Evolutionary conservation across 2,797 vertebrate genomes (phyloP).

Genomic region (Bradypodion pumilum): DNA sequence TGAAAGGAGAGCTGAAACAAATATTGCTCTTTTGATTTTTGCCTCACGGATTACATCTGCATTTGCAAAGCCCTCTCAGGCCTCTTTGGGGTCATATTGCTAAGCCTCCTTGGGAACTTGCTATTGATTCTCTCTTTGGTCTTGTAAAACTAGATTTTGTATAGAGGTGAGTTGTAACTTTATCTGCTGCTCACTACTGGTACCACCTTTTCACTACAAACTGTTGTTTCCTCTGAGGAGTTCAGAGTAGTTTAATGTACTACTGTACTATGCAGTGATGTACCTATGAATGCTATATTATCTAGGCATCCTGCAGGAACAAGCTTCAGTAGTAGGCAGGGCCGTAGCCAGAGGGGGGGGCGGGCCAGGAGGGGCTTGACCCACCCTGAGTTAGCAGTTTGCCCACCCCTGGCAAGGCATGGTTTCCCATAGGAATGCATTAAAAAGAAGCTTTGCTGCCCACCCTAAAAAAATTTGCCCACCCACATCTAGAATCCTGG

Average conservation of each 20-base stretch:
- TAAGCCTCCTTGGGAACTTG: constrained; percentile 33
- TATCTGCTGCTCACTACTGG: background rate
- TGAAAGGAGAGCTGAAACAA: constrained; percentile 39
- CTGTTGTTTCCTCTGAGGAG: background rate
- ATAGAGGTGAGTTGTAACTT: constrained; percentile 32
- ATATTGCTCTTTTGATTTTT: constrained; percentile 40
- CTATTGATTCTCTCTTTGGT: constrained; percentile 37
- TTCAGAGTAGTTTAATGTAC: background rate
- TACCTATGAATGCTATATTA: too few relatives aligned
- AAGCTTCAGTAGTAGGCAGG: too few relatives aligned
- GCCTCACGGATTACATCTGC: constrained; percentile 33
- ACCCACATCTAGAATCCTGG: too few relatives aligned
- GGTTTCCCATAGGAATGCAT: too few relatives aligned
- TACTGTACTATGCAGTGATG: background rate
- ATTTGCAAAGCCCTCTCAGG: constrained; percentile 32
- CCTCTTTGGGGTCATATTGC: constrained; percentile 27
- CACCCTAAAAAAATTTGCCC: too few relatives aligned
- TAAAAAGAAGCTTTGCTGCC: too few relatives aligned
- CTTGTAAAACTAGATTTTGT: constrained; percentile 30
- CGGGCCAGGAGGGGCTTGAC: too few relatives aligned
- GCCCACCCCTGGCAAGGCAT: too few relatives aligned
- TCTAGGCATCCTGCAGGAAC: too few relatives aligned
- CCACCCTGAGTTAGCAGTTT: too few relatives aligned
- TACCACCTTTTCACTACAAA: background rate
- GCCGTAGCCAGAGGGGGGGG: too few relatives aligned